These are phyloP conservation scores for Drosophila fulvimacula DNA, from an alignment of 2,888 invertebrate genomes.

Conservation along the genomic window DNA sequence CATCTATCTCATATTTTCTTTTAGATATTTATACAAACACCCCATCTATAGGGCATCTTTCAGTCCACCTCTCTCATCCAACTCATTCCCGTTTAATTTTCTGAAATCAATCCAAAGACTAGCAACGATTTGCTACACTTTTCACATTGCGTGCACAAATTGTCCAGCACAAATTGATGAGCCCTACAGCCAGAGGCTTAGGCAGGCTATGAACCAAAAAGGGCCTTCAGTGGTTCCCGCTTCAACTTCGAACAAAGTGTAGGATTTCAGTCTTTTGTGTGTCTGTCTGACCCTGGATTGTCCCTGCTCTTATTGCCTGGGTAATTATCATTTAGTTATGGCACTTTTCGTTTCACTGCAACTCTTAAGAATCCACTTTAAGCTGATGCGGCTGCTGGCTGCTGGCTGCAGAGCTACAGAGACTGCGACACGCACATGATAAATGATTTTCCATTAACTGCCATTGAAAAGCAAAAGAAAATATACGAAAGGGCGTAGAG, in stretches of 20 bases:
- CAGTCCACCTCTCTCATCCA: background rate
- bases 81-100: background rate
- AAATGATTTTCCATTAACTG: slow-evolving; percentile 82
- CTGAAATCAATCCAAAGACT: slow-evolving; percentile 53
- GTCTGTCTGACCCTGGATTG: slow-evolving; percentile 3
- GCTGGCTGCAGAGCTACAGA: slow-evolving; percentile 3
- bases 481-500: slow-evolving; percentile 22
- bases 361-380: slow-evolving; percentile 34
- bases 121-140: slow-evolving; percentile 57
- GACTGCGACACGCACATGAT: slow-evolving; percentile 72
- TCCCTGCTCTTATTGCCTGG: slow-evolving; percentile 15
- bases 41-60: background rate
- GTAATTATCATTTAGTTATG: slow-evolving; percentile 80
- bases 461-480: slow-evolving; percentile 53
- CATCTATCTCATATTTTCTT: background rate
- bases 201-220: slow-evolving; percentile 2
- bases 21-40: background rate
- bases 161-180: slow-evolving; percentile 54
- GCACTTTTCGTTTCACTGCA: slow-evolving; percentile 64
- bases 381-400: slow-evolving; percentile 5
- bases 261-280: slow-evolving; percentile 48
- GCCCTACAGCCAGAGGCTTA: slow-evolving; percentile 1
- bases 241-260: slow-evolving; percentile 11
- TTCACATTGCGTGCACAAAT: slow-evolving; percentile 64
- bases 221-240: slow-evolving; percentile 2